These are phyloP conservation scores for Drosophila erecta DNA, from an alignment of 1,140 invertebrate genomes.

Conservation along the genomic window DNA sequence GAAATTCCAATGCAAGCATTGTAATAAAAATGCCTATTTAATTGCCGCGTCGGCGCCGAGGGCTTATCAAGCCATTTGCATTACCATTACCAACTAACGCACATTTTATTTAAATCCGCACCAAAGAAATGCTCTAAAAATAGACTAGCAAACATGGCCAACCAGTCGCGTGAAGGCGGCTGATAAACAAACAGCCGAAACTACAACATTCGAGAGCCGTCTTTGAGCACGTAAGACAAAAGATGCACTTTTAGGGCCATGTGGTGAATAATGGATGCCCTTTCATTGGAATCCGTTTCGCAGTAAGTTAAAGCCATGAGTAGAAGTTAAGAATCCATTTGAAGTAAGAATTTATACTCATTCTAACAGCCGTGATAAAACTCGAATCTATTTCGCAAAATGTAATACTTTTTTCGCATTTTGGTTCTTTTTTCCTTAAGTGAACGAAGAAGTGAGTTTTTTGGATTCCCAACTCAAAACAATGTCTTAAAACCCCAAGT, in stretches of 20 bases:
- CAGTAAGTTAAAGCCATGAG: too few relatives aligned
- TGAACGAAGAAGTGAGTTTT: too few relatives aligned
- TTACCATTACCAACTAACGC: constrained; percentile 56
- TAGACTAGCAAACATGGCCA: constrained; percentile 44
- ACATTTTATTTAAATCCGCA: constrained; percentile 71
- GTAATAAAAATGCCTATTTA: constrained; percentile 74
- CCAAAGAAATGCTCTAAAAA: constrained; percentile 75
- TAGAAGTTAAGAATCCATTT: too few relatives aligned
- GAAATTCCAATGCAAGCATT: constrained; percentile 61
- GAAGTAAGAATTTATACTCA: too few relatives aligned
- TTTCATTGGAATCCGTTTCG: neutral
- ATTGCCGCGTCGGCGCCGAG: constrained; percentile 65
- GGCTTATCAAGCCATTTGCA: constrained; percentile 60
- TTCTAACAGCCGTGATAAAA: too few relatives aligned
- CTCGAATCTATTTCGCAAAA: too few relatives aligned
- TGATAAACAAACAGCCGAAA: constrained; percentile 32
- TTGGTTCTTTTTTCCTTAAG: too few relatives aligned
- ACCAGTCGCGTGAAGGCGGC: constrained; percentile 29
- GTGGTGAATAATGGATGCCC: constrained; percentile 17
- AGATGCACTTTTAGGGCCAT: constrained; percentile 8
- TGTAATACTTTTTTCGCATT: too few relatives aligned
- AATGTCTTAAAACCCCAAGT: neutral
- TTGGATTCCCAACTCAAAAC: neutral
- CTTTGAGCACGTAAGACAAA: constrained; percentile 33
- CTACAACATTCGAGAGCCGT: constrained; percentile 33